These are phyloP conservation scores for Habrosyne pyritoides DNA, from an alignment of 2,888 invertebrate species.

Conservation along the genomic window DNA sequence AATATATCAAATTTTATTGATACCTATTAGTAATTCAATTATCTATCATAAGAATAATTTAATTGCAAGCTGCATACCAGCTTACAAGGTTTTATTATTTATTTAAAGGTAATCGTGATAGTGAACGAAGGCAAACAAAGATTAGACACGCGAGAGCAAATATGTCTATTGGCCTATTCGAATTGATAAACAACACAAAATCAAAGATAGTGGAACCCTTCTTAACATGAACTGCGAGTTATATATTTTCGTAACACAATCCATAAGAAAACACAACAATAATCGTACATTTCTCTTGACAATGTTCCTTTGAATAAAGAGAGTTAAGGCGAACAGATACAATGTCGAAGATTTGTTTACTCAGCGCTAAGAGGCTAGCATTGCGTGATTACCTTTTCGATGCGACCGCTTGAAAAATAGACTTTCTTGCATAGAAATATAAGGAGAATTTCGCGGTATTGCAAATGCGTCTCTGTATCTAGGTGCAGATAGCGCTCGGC, in stretches of 20 bases:
- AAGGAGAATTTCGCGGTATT: conserved; percentile 51
- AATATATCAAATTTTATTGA: neutral
- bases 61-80: conserved; percentile 10
- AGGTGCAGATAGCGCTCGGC: conserved; percentile 58
- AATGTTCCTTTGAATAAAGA: conserved; percentile 81
- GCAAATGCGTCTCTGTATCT: conserved; percentile 52
- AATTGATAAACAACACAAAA: conserved; percentile 77
- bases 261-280: conserved; percentile 78
- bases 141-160: conserved; percentile 60
- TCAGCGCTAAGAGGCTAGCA: conserved; percentile 67
- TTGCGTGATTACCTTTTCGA: conserved; percentile 65
- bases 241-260: conserved; percentile 79
- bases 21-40: neutral
- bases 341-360: conserved; percentile 81
- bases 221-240: conserved; percentile 68
- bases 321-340: conserved; percentile 79
- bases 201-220: conserved; percentile 63
- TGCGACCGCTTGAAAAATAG: conserved; percentile 54
- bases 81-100: conserved; percentile 28
- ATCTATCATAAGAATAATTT: conserved; percentile 11
- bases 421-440: conserved; percentile 57
- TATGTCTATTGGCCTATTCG: conserved; percentile 70
- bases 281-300: conserved; percentile 82
- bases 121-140: conserved; percentile 60
- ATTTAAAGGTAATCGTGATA: conserved; percentile 46